Evolutionary conservation across 1,140 invertebrate genomes (phyloP), one percentile per base, ranked within the genome.

Genomic region (Drosophila suzukii): DNA sequence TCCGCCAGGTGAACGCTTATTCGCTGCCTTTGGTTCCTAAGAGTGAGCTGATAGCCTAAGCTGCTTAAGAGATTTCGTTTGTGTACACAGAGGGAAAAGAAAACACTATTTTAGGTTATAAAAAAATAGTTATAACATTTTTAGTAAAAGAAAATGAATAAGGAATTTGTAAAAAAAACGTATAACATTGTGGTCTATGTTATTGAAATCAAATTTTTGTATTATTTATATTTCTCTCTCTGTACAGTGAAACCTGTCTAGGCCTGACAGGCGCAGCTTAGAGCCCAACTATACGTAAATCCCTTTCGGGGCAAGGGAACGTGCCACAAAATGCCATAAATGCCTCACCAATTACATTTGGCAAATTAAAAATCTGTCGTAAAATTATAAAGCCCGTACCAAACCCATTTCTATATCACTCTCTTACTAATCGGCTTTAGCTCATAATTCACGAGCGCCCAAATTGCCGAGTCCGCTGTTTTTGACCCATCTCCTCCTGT

Each of bases 391-490:
- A 76, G 44, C 75, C 46, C 57, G 27, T 43, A 15, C 57, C 54
- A 51, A 15, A n/a, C 41, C 53, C 58, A 67, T 47, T 47, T 50
- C 71, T 47, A 62, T 53, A 55, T 70, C 44, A 57, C 50, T 71
- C 68, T 15, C 57, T 59, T 49, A 74, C 80, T 86, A 88, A 86
- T 86, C 82, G 79, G 83, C 62, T 86, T 86, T 81, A 49, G 34
- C 54, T 46, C 82, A 86, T 88, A 75, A 85, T 80, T 79, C 61
- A 78, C 65, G 66, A 76, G 49, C 38, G 32, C 24, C 30, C 49
- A 58, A 51, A 51, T 50, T 38, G 34, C 53, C 3, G 15, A 32
- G 44, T 41, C 15, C 41, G 74, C 38, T 27, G 51, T 50, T 59
- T 70, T 41, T 44, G n/a, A 54, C 4, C 32, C 46, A 43, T 46